Base-by-base conservation (phyloP, 1,140 invertebrate genomes). In the Ceratina australensis region DNA sequence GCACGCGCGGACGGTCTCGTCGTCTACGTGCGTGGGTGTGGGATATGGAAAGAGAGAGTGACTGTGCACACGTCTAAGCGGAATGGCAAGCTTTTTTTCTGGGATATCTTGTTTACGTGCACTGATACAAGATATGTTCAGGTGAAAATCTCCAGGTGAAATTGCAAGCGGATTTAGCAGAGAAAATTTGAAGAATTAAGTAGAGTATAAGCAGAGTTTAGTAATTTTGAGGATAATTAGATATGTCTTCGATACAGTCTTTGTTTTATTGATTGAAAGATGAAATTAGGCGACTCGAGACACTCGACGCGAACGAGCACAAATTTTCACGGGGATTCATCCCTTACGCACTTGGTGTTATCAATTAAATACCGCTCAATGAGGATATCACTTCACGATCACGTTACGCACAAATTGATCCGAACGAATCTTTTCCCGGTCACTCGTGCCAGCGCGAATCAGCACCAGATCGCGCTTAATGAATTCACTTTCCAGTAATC, bases 1-100 rank as follows among this genome's bases (percentile, higher is more conserved):
- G 80, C 84, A 85, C 72, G 84, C 84, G 83, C 83, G 56, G 49
- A 52, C 59, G 20, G 26, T 49, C 74, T 74, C 15, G 49, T 18
- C n/a, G 49, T 18, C n/a, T 78, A 54, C 69, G 72, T 65, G 78
- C 68, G 83, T 72, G 75, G 33, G 18, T 28, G 74, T 54, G 20
- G 47, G 26, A 59, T 57, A 47, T 20, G 73, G 57, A 78, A 73
- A 78, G 68, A 78, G 79, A 78, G 75, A 78, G 63, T 72, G 68
- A 63, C 65, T 22, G 18, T 78, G 47, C 49, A 57, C 56, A 60
- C 66, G 57, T 78, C 26, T 50, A 49, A 54, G 49, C 5, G 61
- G 16, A 47, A 61, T 54, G 42, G 8, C 49, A 0, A 28, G 24
- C 24, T 20, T 15, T 47, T 26, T 50, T 42, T 24, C 47, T 18